Conservation (phyloP, 2,113 vertebrate species). For the Corythornis cristatus region DNA sequence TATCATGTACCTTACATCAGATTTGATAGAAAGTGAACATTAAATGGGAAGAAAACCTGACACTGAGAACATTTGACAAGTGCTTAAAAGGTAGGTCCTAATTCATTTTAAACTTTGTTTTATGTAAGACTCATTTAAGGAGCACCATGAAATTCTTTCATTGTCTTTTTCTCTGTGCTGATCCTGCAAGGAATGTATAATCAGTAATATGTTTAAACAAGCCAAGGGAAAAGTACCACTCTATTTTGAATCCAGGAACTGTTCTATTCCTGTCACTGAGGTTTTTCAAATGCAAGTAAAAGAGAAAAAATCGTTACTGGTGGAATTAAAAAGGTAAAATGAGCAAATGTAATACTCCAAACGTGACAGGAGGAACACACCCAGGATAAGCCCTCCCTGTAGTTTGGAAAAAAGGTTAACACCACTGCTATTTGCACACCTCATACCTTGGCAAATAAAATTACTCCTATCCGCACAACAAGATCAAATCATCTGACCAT, state of each 20-base stretch:
- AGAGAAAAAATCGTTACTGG: not conserved
- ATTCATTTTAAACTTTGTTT: slow-evolving; percentile 45
- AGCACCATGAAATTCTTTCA: slow-evolving; percentile 14
- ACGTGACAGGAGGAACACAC: not conserved
- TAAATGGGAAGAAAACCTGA: slow-evolving; percentile 13
- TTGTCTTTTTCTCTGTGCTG: slow-evolving; percentile 18
- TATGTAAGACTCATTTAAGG: not conserved
- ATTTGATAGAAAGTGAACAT: not conserved
- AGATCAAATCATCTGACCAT: not conserved
- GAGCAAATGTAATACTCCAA: not conserved
- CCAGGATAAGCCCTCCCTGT: not conserved
- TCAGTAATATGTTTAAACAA: slow-evolving; percentile 13
- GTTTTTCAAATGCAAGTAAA: not conserved
- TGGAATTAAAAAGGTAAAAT: not conserved
- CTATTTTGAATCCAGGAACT: not conserved
- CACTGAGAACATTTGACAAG: not conserved
- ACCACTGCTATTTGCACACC: not conserved
- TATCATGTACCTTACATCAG: not conserved
- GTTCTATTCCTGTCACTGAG: not conserved
- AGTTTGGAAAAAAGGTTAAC: not conserved
- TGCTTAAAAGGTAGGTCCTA: not conserved
- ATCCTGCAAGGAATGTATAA: slow-evolving; percentile 24
- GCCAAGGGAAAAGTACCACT: not conserved
- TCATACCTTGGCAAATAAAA: not conserved
- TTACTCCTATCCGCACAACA: not conserved